Conservation (phyloP, 2,113 vertebrate genomes). For the Saccopteryx leptura region DNA sequence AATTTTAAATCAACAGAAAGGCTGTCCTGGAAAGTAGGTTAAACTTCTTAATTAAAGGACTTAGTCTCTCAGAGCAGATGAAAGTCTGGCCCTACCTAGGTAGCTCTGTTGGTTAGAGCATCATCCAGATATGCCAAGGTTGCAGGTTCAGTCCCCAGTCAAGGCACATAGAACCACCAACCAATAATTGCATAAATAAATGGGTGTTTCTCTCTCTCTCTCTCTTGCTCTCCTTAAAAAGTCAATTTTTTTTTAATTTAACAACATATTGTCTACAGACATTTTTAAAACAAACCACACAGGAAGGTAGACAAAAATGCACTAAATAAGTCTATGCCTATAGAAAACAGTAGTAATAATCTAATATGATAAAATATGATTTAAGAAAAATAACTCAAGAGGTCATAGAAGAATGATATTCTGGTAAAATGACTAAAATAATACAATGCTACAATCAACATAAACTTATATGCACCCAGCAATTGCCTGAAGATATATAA, state of each 20-base stretch:
- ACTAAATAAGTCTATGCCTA: background rate
- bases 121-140: too few relatives aligned
- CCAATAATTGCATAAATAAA: too few relatives aligned
- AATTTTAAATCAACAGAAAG: conserved; percentile 47
- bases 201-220: too few relatives aligned
- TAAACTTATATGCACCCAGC: background rate
- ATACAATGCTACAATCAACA: background rate
- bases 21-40: background rate
- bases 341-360: background rate
- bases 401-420: background rate
- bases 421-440: background rate
- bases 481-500: conserved; percentile 24
- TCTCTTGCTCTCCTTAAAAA: too few relatives aligned
- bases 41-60: background rate
- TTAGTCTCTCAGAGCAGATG: background rate
- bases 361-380: background rate
- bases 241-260: too few relatives aligned
- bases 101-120: too few relatives aligned
- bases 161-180: too few relatives aligned
- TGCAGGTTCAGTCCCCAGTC: too few relatives aligned
- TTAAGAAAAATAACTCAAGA: conserved; percentile 29
- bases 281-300: conserved; percentile 19
- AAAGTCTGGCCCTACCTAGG: background rate
- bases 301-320: background rate
- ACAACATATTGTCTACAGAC: background rate